These are phyloP conservation scores for Megaustenia siamemsis DNA, from an alignment of 2,888 invertebrate species.

Conservation along the genomic window DNA sequence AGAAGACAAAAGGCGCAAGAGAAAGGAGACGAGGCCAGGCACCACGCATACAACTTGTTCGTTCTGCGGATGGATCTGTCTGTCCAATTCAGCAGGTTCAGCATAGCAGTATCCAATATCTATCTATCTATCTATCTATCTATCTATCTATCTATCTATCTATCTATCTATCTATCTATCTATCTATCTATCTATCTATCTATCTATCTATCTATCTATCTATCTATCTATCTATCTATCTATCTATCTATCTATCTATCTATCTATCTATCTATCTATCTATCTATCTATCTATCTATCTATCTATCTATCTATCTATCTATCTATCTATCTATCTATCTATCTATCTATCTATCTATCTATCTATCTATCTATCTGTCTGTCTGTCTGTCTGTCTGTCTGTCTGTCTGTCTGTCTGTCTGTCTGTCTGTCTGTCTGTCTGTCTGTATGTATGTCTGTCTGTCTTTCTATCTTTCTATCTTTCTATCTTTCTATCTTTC, in stretches of 20 bases:
- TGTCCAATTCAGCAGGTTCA: too few relatives aligned
- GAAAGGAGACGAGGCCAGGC: too few relatives aligned
- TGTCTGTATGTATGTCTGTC: not conserved
- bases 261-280: not conserved
- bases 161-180: constrained; percentile 9
- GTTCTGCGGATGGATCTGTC: too few relatives aligned
- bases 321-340: not conserved
- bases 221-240: not conserved
- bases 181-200: constrained; percentile 11
- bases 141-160: constrained; percentile 9
- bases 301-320: constrained; percentile 5
- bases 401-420: constrained; percentile 8
- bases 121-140: constrained; percentile 9
- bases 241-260: not conserved
- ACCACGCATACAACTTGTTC: too few relatives aligned
- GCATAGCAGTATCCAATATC: too few relatives aligned
- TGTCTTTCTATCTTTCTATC: not conserved
- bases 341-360: constrained; percentile 2
- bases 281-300: not conserved
- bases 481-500: not conserved
- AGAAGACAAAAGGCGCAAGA: too few relatives aligned
- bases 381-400: not conserved
- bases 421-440: not conserved
- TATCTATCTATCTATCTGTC: not conserved
- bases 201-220: not conserved